A percentile compares a stretch with the other conserved stretches of the same genome.
These are phyloP conservation scores for Ceryle rudis DNA, from an alignment of 2,797 vertebrate genomes.

Conservation along the genomic window DNA sequence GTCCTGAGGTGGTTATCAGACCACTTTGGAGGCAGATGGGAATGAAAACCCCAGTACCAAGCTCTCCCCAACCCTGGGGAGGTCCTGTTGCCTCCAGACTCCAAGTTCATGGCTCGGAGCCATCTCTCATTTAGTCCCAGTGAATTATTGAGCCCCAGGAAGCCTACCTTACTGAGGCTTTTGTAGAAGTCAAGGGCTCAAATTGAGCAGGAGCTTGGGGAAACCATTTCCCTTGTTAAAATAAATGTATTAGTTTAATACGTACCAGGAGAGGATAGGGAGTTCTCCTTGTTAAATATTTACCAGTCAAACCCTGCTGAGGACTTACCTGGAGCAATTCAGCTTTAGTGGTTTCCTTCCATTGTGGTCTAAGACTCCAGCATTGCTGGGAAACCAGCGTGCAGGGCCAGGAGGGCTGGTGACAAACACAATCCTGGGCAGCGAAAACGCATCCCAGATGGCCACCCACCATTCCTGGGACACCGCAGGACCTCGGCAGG, in stretches of 20 bases:
- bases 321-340: constrained; percentile 69
- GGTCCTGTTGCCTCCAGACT: constrained; percentile 22
- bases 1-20: background rate
- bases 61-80: background rate
- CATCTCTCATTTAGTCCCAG: constrained; percentile 60
- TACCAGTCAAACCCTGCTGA: constrained; percentile 76
- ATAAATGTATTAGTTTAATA: constrained; percentile 77
- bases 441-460: background rate
- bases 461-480: rapidly evolving
- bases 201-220: constrained; percentile 68
- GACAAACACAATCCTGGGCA: rapidly evolving
- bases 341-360: constrained; percentile 66
- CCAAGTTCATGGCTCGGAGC: constrained; percentile 56
- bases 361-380: constrained; percentile 59
- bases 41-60: background rate
- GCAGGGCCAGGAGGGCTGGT: background rate
- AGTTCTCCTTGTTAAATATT: constrained; percentile 78
- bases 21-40: background rate
- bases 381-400: background rate
- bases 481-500: rapidly evolving
- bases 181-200: constrained; percentile 60
- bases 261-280: constrained; percentile 73
- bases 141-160: constrained; percentile 65
- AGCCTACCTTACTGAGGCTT: constrained; percentile 50
- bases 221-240: constrained; percentile 75